Base-by-base conservation (phyloP, 64 coral and sea anemone genomes). In the Exaiptasia diaphana region DNA sequence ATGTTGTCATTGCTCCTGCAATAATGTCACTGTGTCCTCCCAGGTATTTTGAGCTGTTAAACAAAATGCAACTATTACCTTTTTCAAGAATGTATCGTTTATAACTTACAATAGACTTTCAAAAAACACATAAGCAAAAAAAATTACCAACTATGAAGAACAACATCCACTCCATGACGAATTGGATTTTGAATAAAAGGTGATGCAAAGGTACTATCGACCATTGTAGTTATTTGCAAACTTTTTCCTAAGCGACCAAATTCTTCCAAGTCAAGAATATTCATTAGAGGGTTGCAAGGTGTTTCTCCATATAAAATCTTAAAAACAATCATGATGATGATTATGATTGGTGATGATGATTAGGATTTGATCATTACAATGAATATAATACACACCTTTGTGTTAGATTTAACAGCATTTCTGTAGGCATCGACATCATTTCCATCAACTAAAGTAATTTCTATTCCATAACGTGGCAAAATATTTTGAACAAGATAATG, bases 291-390 rank as follows among this genome's bases (percentile, higher is more conserved):
- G 32, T 93, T 93, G 17, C 77, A 68, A 40, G 83, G 83, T 11
- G 90, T 82, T 64, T 93, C 90, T 37, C 90, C 85, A 77, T 76
- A 93, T n/a, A 93, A 34, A 46, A 93, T 62, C 90, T 93, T 20
- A 23, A 11, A 21, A 42, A 28, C 4, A 64, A 64, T 28, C 18
- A 22, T 27, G n/a, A 52, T 11, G 49, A 52, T 11, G 49, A 17
- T 31, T 40, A 81, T 30, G 52, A 41, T 20, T 3, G 21, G 11
- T 22, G 28, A 41, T 5, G 38, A 24, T 13, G 50, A 7, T 46
- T 15, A 39, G 4, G 2, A n/a, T 13, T 22, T 32, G 12, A 30
- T 40, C 30, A 67, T 67, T 67, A 67, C 63, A 14, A 31, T 67
- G 63, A 33, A 17, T 36, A 58, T 0, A 42, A 27, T 41, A 44